Evolutionary conservation across 2,888 invertebrate genomes (phyloP), one percentile per base, ranked within the genome.

Genomic region (Azorinus chamasolen): DNA sequence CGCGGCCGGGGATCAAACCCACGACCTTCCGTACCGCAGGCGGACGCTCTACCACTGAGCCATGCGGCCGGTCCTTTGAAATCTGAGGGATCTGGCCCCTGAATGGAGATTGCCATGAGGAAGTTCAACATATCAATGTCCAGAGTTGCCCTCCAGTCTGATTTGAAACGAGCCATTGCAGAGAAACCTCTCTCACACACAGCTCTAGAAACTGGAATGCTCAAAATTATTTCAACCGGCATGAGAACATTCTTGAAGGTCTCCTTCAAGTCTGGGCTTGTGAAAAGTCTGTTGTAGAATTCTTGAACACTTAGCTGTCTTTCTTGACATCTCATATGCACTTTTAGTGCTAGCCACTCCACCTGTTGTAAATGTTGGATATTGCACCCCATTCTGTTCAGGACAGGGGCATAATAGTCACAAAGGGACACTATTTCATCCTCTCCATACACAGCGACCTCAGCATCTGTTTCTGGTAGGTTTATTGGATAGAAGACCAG

Each of bases 101-200:
- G 32, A 32, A 32, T 32, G 32, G 32, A 32, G 10, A 32, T 32
- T 6, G 32, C 32, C 72, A 83, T 73, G 10, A 79, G 58, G 18
- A 18, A 53, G 41, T 77, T 77, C 41, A 79, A 22, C 66, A 73
- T 79, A n/a, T 68, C 50, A 20, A 59, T 50, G 22, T 46, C 58
- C 5, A 84, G 66, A 0, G 51, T 16, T 12, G 76, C 55, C 37
- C 80, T 75, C 80, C 74, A 80, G 37, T 83, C 84, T n/a, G 70
- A 80, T 59, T 81, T 81, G 16, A 77, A 75, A 16, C 82, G 45
- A 14, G 72, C 59, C 71, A 83, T 75, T 1, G 76, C 61, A 14
- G 72, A 81, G 45, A 81, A 84, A 5, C 80, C 79, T 16, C 83
- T 63, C 27, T 79, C 78, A 77, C 80, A 80, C 14, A 71, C 63